Base-by-base conservation (phyloP, 2,888 invertebrate species). In the Carcina quercana region DNA sequence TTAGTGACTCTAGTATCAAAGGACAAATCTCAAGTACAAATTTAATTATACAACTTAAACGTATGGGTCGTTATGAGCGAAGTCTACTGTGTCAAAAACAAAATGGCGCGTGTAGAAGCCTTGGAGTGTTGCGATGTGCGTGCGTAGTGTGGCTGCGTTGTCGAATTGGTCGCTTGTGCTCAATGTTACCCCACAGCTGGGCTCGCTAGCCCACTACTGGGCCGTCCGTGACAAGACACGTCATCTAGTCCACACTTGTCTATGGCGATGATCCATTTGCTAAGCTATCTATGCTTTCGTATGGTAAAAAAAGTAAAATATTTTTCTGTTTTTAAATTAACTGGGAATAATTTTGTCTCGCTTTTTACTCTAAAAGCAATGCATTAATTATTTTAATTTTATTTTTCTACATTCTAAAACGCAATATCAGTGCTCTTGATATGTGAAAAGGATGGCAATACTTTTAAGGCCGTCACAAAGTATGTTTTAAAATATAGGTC, bases 61-160 rank as follows among this genome's bases (percentile, higher is more conserved):
- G n/a, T n/a, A n/a, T n/a, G n/a, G n/a, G n/a, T n/a, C n/a, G n/a
- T n/a, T n/a, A n/a, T n/a, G n/a, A n/a, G n/a, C n/a, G n/a, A n/a
- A n/a, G 19, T 22, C 10, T 22, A 22, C 22, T 22, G 22, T 22
- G 5, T 10, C 11, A 10, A 3, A 11, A 20, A n/a, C n/a, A n/a
- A n/a, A n/a, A n/a, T n/a, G n/a, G 8, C 20, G 20, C 7, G 8
- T 20, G 20, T 20, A 3, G 20, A n/a, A n/a, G 8, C 10, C 20
- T 3, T 20, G n/a, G 20, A 5, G 25, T 25, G 13, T 12, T 5
- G 10, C 13, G 25, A 7, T 12, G 3, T 25, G 25, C 7, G 28
- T 11, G 19, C 20, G 19, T 19, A 6, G 12, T 28, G 28, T 28
- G 28, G 28, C 28, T 28, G 28, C 28, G 19, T 19, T 28, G 28